phyloP scores from a whole-genome alignment of 2,888 invertebrate species.

The Tenthredo scrophulariae region DNA sequence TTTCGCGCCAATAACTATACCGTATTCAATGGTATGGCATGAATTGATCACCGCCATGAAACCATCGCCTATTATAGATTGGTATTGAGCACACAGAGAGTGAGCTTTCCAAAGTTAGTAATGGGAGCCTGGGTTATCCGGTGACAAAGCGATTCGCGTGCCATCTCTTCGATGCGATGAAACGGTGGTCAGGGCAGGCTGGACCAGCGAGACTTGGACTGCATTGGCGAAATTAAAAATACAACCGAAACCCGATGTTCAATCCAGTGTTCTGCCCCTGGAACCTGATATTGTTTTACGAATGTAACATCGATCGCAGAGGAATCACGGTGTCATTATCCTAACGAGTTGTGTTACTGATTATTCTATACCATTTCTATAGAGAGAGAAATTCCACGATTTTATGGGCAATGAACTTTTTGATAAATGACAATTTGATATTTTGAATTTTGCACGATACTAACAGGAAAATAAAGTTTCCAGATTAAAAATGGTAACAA shows the following conservation, averaged over 20 bases:
- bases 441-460: not conserved
- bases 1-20: not conserved
- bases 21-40: not conserved
- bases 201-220: constrained; percentile 56
- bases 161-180: constrained; percentile 66
- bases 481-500: too few species aligned
- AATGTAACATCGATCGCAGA: not conserved
- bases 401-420: not conserved
- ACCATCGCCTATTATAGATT: constrained; percentile 43
- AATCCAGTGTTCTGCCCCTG: constrained; percentile 73
- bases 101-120: constrained; percentile 60
- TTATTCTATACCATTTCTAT: not conserved
- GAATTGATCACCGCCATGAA: constrained; percentile 21
- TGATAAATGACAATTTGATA: not conserved
- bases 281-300: constrained; percentile 73
- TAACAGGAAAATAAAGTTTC: not conserved
- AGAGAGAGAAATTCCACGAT: not conserved
- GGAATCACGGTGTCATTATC: not conserved
- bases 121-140: constrained; percentile 76
- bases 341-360: not conserved
- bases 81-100: constrained; percentile 40
- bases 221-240: constrained; percentile 77
- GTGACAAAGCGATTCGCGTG: constrained; percentile 75
- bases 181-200: not conserved
- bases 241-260: constrained; percentile 76